Evolutionary conservation across 2,888 invertebrate species (phyloP), one percentile per base, ranked within the genome.

Genomic region (Cryptus armator): DNA sequence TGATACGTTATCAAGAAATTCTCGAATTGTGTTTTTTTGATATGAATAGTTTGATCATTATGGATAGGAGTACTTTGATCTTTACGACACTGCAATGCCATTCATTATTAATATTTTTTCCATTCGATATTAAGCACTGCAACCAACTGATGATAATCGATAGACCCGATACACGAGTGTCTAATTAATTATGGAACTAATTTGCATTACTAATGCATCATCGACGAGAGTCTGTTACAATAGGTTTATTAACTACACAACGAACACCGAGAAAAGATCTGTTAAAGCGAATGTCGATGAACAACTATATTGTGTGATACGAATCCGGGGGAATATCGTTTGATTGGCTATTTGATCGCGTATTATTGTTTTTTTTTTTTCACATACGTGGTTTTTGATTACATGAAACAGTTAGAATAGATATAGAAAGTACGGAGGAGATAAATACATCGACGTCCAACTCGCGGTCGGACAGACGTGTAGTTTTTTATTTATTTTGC

Each of bases 401-500:
- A 84, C 79, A 74, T 12, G 81, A 86, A 81, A 86, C 72, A 76
- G 85, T 78, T 48, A 70, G 64, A 53, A 32, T 70, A 70, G 56
- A 71, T 72, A 85, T 72, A 85, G 82, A 59, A 72, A 85, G 71
- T 76, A 62, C 48, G 64, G 59, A 75, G 78, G 44, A 71, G 75
- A 66, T 79, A 59, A 67, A 67, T 19, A 56, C 32, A 29, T 56
- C 53, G 74, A 48, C 71, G 16, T 75, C 86, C 86, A 70, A 84
- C 81, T 86, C 86, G 86, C 86, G 87, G 87, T 85, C 59, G 76
- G 81, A 86, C 86, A 86, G 79, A 87, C 84, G 78, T 86, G 86
- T 87, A 87, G 88, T 86, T 80, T 56, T 51, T 83, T 43, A 86
- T 88, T 88, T 87, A 89, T 87, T 84, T 90, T 87, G 86, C 85